phyloP scores from a whole-genome alignment of 1,140 invertebrate genomes.

The Trinorchestia longiramus region DNA sequence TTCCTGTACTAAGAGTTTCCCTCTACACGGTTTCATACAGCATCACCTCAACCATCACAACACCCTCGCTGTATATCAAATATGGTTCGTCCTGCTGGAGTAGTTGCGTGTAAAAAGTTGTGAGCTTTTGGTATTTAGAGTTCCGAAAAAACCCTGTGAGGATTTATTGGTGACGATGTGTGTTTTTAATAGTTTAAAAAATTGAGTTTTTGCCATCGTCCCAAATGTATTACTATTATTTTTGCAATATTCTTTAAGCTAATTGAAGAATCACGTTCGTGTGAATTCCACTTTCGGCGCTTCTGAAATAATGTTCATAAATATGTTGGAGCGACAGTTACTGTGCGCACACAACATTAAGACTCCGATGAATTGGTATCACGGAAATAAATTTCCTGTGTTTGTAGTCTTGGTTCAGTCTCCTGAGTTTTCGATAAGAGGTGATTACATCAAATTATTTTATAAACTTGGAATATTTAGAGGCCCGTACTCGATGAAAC shows the following conservation, averaged over 20 bases:
- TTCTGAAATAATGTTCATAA: neutral
- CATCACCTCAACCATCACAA: neutral
- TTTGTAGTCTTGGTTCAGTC: neutral
- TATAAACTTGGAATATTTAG: neutral
- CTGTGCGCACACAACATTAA: too few species aligned
- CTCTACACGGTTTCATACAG: too few species aligned
- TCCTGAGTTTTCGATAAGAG: neutral
- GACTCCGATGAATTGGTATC: too few species aligned
- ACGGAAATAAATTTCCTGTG: neutral
- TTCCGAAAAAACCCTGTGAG: neutral
- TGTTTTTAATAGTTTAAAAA: too few species aligned
- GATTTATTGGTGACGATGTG: too few species aligned
- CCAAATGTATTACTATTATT: neutral
- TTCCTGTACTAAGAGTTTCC: too few species aligned
- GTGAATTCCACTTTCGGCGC: neutral
- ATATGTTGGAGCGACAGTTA: neutral
- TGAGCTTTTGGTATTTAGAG: neutral
- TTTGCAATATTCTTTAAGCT: neutral
- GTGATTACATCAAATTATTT: neutral
- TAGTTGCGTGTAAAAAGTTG: neutral
- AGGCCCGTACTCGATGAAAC: too few species aligned
- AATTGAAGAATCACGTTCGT: neutral
- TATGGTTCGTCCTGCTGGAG: neutral
- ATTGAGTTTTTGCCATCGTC: neutral
- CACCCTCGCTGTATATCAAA: neutral